phyloP scores from a whole-genome alignment of 2,797 vertebrate genomes.

The Ctenopoma kingsleyae region DNA sequence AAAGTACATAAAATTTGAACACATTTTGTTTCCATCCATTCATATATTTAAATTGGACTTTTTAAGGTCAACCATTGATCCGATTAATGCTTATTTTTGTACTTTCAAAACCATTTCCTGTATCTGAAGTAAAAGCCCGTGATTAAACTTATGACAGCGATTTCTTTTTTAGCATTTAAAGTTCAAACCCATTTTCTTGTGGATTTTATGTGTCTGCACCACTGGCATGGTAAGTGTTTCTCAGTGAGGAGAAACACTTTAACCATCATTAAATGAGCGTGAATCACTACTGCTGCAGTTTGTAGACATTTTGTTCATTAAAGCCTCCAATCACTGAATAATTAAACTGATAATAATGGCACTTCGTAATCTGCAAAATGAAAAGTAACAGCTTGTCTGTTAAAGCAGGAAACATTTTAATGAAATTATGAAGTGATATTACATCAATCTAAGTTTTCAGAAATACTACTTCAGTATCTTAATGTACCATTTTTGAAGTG shows the following conservation, averaged over 20 bases:
- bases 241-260: slow-evolving; percentile 45
- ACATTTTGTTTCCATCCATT: slow-evolving; percentile 23
- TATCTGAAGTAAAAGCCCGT: slow-evolving; percentile 27
- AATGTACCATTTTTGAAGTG: slow-evolving; percentile 55
- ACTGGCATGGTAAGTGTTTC: slow-evolving; percentile 41
- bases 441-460: slow-evolving; percentile 68
- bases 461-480: slow-evolving; percentile 58
- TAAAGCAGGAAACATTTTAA: slow-evolving; percentile 80
- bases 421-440: slow-evolving; percentile 76
- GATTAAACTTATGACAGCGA: slow-evolving; percentile 26
- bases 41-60: slow-evolving; percentile 41
- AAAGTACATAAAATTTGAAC: too few species aligned
- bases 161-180: slow-evolving; percentile 27
- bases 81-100: slow-evolving; percentile 46
- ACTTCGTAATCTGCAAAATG: slow-evolving; percentile 80
- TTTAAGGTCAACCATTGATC: slow-evolving; percentile 25
- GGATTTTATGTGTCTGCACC: slow-evolving; percentile 34
- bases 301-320: slow-evolving; percentile 81
- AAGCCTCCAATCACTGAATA: slow-evolving; percentile 79
- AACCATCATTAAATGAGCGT: slow-evolving; percentile 65
- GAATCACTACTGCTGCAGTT: slow-evolving; percentile 69
- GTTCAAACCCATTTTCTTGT: slow-evolving; percentile 46
- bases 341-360: slow-evolving; percentile 84
- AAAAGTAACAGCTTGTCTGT: slow-evolving; percentile 79
- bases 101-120: slow-evolving; percentile 28